Conservation (phyloP, 2,888 invertebrate genomes). For the Pheosia gnoma region DNA sequence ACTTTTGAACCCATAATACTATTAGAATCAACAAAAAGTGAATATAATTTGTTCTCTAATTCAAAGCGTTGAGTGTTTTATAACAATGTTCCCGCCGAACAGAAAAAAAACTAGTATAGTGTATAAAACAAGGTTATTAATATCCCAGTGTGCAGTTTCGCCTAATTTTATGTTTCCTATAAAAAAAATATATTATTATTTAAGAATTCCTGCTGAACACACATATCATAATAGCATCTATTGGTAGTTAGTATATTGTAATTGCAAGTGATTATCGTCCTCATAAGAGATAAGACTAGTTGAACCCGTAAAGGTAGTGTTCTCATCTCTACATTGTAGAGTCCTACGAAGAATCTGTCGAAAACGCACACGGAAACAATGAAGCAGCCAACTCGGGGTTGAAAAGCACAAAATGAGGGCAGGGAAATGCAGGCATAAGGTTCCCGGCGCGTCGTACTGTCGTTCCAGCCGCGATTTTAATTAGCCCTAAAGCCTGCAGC, state of each 20-base stretch:
- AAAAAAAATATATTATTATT: too few relatives aligned
- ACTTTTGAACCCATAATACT: constrained; percentile 63
- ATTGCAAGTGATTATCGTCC: too few relatives aligned
- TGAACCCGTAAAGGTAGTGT: too few relatives aligned
- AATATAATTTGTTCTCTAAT: constrained; percentile 31
- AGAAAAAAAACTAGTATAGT: background rate
- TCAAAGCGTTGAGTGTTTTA: constrained; percentile 8
- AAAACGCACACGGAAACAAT: constrained; percentile 9
- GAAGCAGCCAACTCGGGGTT: constrained; percentile 32
- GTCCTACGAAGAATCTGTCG: constrained; percentile 1
- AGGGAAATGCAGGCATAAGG: constrained; percentile 44
- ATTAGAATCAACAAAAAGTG: constrained; percentile 46
- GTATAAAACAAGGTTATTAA: background rate
- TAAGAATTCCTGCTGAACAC: too few relatives aligned
- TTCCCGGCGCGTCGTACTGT: constrained; percentile 29
- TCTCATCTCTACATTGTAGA: background rate
- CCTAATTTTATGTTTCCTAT: too few relatives aligned
- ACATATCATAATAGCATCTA: too few relatives aligned
- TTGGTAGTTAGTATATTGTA: too few relatives aligned
- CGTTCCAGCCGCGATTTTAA: constrained; percentile 54
- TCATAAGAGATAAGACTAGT: too few relatives aligned
- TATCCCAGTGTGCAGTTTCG: too few relatives aligned
- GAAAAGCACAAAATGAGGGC: constrained; percentile 50
- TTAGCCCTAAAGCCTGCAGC: constrained; percentile 49
- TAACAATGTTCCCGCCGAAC: background rate